Base-by-base conservation (phyloP, 2,888 invertebrate species). In the Autographa gamma region DNA sequence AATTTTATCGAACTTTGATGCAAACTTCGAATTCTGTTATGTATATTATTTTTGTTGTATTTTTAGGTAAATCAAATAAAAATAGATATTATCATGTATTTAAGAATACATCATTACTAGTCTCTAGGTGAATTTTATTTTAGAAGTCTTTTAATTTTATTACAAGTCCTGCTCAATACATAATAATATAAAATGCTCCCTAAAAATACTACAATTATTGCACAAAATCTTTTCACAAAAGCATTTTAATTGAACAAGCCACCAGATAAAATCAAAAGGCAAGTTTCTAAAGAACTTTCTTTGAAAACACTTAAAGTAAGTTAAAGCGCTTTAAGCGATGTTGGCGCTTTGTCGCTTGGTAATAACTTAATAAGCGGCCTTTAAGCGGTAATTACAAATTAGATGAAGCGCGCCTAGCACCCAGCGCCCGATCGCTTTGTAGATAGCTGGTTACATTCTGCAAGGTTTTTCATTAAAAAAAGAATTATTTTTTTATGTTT, bases 381-480 rank as follows among this genome's bases (percentile, higher is more conserved):
- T 81, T 81, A 69, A 69, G 65, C 78, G 83, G 88, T 90, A 90
- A 91, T 91, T 90, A 91, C 91, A 91, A 91, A 91, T 91, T 91
- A 91, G 88, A 90, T 69, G 84, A 80, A 85, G 85, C 84, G 79
- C 69, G 77, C 73, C 73, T 74, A 74, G 77, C 80, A 71, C 73
- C 77, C 69, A 73, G 69, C 74, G 63, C 78, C 61, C 78, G 89
- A 90, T 90, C 83, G 66, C 67, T 62, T 69, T 60, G 19, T 41
- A 82, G 79, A 85, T 82, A 80, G 48, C 19, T 62, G 7, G 79
- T 60, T 25, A 65, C 66, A 84, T 84, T 83, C 83, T 81, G 82
- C 73, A 82, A 82, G 6, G 0, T 43, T 65, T 71, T 18, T 18
- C 0, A 8, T 3, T 32, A 34, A 14, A 60, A n/a, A 13, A n/a